Evolutionary conservation across 2,888 invertebrate species (phyloP).

Genomic region (Heteromurus nitidus): DNA sequence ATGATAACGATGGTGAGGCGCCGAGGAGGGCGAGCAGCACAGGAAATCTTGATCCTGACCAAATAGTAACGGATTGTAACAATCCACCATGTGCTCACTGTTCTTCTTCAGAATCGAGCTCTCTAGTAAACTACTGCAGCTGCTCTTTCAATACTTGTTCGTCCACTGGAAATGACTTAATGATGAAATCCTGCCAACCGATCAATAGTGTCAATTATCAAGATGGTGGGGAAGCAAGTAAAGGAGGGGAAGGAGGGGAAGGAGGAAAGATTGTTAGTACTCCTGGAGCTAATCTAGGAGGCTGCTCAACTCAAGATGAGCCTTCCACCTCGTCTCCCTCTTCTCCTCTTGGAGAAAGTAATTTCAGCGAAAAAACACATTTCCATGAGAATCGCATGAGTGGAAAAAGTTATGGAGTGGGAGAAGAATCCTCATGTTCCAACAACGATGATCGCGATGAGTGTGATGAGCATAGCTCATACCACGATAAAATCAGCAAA

Average conservation of each 20-base stretch:
- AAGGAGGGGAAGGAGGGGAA: not conserved
- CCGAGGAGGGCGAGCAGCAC: constrained; percentile 71
- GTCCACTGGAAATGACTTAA: constrained; percentile 19
- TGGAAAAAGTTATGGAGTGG: constrained; percentile 45
- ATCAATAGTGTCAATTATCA: constrained; percentile 12
- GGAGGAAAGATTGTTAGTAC: not conserved
- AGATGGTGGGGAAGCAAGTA: constrained; percentile 1
- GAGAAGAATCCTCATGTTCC: constrained; percentile 46
- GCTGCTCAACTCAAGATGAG: constrained; percentile 4
- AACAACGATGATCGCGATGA: constrained; percentile 27
- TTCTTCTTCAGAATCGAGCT: too few species aligned
- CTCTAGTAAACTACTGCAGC: not conserved
- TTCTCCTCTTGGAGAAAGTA: constrained; percentile 22
- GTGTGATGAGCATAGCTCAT: constrained; percentile 31
- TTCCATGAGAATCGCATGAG: constrained; percentile 42
- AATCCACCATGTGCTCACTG: constrained; percentile 20
- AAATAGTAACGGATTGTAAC: constrained; percentile 26
- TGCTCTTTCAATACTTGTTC: constrained; percentile 10
- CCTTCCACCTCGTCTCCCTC: constrained; percentile 1
- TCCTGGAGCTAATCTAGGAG: not conserved
- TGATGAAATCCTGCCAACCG: constrained; percentile 33
- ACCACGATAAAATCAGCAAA: constrained; percentile 11
- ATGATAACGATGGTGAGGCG: constrained; percentile 73
- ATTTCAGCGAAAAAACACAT: constrained; percentile 36
- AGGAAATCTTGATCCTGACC: constrained; percentile 62